Conservation (phyloP, 2,888 invertebrate species). For the Coelinius sp. region DNA sequence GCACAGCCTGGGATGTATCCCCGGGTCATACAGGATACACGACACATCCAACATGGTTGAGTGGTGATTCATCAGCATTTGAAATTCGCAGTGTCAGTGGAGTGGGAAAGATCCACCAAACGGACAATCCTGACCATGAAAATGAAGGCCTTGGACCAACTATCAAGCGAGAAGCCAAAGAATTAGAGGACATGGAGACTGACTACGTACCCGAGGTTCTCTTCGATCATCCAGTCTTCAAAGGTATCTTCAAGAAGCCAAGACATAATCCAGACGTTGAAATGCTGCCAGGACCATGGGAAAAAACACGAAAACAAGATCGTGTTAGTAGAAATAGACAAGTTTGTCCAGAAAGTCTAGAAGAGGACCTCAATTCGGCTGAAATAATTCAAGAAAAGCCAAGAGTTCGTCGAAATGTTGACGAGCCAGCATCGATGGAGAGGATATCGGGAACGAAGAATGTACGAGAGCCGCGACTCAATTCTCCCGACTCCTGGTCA, state of each 20-base stretch:
- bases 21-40: constrained; percentile 51
- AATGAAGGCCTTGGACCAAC: not conserved
- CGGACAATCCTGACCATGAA: constrained; percentile 30
- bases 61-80: constrained; percentile 57
- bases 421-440: constrained; percentile 57
- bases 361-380: constrained; percentile 34
- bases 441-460: constrained; percentile 58
- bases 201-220: constrained; percentile 33
- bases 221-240: constrained; percentile 42
- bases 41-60: constrained; percentile 54
- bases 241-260: constrained; percentile 38
- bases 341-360: constrained; percentile 38
- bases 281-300: constrained; percentile 42
- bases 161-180: constrained; percentile 32
- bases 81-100: constrained; percentile 60
- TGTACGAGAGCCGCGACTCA: constrained; percentile 58
- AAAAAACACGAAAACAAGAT: constrained; percentile 29
- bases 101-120: constrained; percentile 46
- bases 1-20: constrained; percentile 62
- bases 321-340: constrained; percentile 36
- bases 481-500: constrained; percentile 62
- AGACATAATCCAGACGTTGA: constrained; percentile 43
- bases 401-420: constrained; percentile 44
- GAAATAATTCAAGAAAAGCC: constrained; percentile 24
- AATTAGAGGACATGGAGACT: constrained; percentile 43